A percentile compares a stretch with the other conserved stretches of the same genome.
phyloP scores from a whole-genome alignment of 2,888 invertebrate species.

The Synanthedon formicaeformis region DNA sequence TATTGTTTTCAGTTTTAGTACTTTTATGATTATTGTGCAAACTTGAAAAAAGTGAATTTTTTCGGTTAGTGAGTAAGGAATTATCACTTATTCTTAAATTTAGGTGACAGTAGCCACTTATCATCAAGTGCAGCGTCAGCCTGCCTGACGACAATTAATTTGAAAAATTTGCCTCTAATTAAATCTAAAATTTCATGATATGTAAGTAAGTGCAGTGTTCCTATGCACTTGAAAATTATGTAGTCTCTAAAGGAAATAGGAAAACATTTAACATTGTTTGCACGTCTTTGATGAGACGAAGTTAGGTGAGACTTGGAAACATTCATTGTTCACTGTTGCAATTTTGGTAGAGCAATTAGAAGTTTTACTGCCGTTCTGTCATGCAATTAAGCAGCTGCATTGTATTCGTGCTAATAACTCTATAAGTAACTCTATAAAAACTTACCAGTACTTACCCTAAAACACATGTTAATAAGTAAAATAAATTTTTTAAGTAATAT shows the following conservation, averaged over 20 bases:
- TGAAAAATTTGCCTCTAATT: conserved; percentile 20
- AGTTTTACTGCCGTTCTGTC: neutral
- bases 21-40: too few species aligned
- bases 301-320: neutral
- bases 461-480: too few species aligned
- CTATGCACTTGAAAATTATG: conserved; percentile 12
- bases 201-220: conserved; percentile 12
- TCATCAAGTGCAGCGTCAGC: too few species aligned
- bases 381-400: neutral
- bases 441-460: too few species aligned
- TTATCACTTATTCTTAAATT: too few species aligned
- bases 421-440: too few species aligned
- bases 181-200: conserved; percentile 38
- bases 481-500: too few species aligned
- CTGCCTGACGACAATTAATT: neutral
- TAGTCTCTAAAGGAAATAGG: conserved; percentile 30
- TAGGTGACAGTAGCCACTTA: too few species aligned
- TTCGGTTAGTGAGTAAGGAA: neutral
- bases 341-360: neutral
- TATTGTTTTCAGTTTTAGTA: too few species aligned
- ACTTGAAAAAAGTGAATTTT: too few species aligned
- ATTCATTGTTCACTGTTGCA: neutral
- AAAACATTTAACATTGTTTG: conserved; percentile 31
- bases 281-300: conserved; percentile 16
- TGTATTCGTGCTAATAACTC: neutral